Conservation (phyloP, 2,888 invertebrate species). For the Hirtodrosophila confusa region DNA sequence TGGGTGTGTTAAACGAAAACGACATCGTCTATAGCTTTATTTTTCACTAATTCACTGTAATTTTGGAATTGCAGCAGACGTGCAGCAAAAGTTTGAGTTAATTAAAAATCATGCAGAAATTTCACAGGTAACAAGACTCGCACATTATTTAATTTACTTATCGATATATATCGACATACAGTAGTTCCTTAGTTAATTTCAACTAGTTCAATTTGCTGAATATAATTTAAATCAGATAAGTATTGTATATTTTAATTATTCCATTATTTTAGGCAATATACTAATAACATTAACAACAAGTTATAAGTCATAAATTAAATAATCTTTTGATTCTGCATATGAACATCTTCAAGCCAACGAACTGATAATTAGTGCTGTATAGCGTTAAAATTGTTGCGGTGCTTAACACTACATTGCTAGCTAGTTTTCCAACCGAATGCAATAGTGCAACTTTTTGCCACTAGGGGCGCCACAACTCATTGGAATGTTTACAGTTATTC, state of each 20-base stretch:
- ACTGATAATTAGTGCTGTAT: neutral
- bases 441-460: conserved; percentile 5
- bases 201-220: too few relatives aligned
- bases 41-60: neutral
- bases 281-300: too few relatives aligned
- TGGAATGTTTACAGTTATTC: conserved; percentile 47
- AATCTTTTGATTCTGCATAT: too few relatives aligned
- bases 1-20: conserved; percentile 58
- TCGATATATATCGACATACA: neutral
- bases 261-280: too few relatives aligned
- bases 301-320: too few relatives aligned
- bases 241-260: too few relatives aligned
- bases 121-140: conserved; percentile 11
- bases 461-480: conserved; percentile 13
- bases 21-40: conserved; percentile 43
- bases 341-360: neutral
- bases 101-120: conserved; percentile 3
- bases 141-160: conserved; percentile 15
- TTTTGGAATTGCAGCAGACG: conserved; percentile 1
- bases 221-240: too few relatives aligned
- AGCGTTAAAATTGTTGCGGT: too few relatives aligned
- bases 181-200: too few relatives aligned
- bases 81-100: neutral
- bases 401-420: conserved; percentile 1
- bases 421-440: conserved; percentile 8